Evolutionary conservation across 2,113 vertebrate species (phyloP).

Genomic region (Megaceryle torquata): DNA sequence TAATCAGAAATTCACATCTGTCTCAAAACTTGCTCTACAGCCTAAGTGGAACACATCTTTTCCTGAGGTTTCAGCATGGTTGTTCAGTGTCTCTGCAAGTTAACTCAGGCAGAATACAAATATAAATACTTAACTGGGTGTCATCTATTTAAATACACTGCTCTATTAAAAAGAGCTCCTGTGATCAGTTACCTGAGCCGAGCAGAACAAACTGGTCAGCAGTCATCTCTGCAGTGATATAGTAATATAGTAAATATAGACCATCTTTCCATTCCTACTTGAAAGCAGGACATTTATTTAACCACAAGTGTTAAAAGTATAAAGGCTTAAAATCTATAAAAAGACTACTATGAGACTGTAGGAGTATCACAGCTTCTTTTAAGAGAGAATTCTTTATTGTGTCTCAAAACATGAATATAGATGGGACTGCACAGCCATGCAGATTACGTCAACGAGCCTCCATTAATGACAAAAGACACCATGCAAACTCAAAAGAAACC

Average conservation of each 20-base stretch:
- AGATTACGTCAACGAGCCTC: neutral
- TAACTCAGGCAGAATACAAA: slow-evolving; percentile 61
- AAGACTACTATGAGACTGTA: slow-evolving; percentile 6
- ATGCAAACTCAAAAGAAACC: neutral
- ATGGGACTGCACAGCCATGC: neutral
- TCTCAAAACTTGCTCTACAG: neutral
- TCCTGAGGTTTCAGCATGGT: slow-evolving; percentile 36
- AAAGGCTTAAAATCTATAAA: slow-evolving; percentile 27
- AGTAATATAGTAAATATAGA: neutral
- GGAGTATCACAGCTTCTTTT: neutral
- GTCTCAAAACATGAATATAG: neutral
- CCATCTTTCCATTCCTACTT: slow-evolving; percentile 44
- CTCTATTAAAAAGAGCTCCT: slow-evolving; percentile 64
- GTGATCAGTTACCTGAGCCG: slow-evolving; percentile 50
- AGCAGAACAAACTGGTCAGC: slow-evolving; percentile 57
- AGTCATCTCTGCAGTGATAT: neutral
- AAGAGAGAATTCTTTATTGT: neutral
- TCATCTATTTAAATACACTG: slow-evolving; percentile 62
- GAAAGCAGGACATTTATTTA: slow-evolving; percentile 16
- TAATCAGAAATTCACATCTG: neutral
- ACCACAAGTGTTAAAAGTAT: slow-evolving; percentile 29
- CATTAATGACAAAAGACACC: neutral
- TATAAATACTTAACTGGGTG: slow-evolving; percentile 67
- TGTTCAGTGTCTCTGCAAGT: slow-evolving; percentile 16
- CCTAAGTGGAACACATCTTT: neutral